Evolutionary conservation across 2,888 invertebrate species (phyloP), one percentile per base, ranked within the genome.

Genomic region (Ganaspis brasiliensis): DNA sequence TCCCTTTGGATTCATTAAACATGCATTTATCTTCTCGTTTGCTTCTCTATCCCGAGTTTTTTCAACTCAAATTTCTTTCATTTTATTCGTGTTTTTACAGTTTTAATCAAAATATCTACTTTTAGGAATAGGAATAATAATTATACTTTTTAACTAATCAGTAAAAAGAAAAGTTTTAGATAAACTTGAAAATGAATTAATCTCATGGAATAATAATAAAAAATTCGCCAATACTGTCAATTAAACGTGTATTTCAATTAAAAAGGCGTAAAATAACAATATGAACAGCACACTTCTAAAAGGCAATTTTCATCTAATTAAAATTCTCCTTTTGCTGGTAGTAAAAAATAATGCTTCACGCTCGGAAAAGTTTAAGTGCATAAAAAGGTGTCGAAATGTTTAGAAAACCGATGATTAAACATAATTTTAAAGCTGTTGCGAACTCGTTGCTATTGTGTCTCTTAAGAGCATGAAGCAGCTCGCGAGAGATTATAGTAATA

Each of bases 371-470:
- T 67, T 40, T 45, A 40, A 40, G 40, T 40, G 24, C 45, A 67
- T 9, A 67, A 63, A 63, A 40, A 45, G 67, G 24, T 67, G 67
- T 45, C 24, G 67, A 67, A 67, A 67, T 40, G 45, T 67, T 67
- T 67, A 67, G 67, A 67, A 67, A 67, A 67, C n/a, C 67, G 40
- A 67, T 67, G 59, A 61, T 61, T 61, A 61, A 61, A 61, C 35
- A 67, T 67, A 67, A 67, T 45, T 67, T 45, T 24, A 16, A 45
- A 45, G 67, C 24, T 40, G 40, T 45, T 67, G 67, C 67, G 8
- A 67, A 67, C n/a, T 67, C 67, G 40, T 24, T 45, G 40, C 40
- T 40, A 67, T 67, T 67, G 67, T 67, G 21, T 67, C 24, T 24
- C 45, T 67, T 6, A 61, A 26, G 24, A 31, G n/a, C 45, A 24